These are phyloP conservation scores for pig (Sus scrofa) DNA, from an alignment of 2,113 vertebrate species.

Conservation along the genomic window DNA sequence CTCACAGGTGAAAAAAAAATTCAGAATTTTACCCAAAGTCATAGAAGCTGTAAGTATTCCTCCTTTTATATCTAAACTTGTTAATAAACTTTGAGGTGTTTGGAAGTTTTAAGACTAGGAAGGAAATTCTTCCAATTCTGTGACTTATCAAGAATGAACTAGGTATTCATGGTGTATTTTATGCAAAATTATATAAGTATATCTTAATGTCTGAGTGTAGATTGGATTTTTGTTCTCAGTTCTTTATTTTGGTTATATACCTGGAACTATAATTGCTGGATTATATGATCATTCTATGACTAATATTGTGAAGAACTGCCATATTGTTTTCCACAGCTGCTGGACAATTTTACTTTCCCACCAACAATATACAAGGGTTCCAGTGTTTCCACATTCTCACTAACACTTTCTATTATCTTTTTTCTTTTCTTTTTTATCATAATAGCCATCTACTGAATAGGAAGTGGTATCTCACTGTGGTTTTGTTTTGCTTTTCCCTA, in stretches of 20 bases:
- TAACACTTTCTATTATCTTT: background rate
- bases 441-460: background rate
- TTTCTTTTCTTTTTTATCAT: background rate
- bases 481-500: background rate
- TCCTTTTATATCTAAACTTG: background rate
- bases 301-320: background rate
- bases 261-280: background rate
- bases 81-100: background rate
- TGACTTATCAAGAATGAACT: conserved; percentile 20
- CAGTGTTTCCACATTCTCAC: background rate
- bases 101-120: conserved; percentile 36
- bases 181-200: background rate
- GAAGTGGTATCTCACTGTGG: background rate
- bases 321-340: background rate
- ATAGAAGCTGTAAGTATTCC: background rate
- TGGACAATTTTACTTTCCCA: background rate
- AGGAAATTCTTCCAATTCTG: background rate
- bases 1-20: conserved; percentile 15
- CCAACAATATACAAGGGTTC: background rate
- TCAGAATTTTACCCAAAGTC: background rate
- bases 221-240: background rate
- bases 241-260: background rate
- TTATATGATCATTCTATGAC: background rate
- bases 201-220: background rate
- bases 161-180: background rate